Conservation (phyloP, 2,797 vertebrate genomes). For the Sebastes matsubarae region DNA sequence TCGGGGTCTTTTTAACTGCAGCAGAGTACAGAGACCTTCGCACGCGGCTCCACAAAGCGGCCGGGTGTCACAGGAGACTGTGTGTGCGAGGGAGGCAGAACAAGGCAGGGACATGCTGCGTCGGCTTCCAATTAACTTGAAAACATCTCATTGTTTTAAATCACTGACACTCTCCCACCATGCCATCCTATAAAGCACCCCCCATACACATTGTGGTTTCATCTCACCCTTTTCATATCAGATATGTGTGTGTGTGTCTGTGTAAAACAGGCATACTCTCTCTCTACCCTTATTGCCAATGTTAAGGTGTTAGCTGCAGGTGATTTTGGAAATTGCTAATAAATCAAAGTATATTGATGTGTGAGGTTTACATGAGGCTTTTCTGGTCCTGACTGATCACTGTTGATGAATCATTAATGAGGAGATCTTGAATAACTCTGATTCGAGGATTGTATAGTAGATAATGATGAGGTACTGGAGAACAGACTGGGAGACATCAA, state of each 20-base stretch:
- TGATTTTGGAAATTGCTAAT: not conserved
- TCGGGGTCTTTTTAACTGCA: slow-evolving; percentile 52
- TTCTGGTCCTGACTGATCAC: not conserved
- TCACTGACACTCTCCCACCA: slow-evolving; percentile 30
- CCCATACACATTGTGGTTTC: slow-evolving; percentile 9
- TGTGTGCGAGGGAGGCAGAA: slow-evolving; percentile 27
- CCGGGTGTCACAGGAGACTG: slow-evolving; percentile 30
- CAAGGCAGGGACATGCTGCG: slow-evolving; percentile 49
- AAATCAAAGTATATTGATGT: not conserved
- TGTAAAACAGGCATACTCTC: too few species aligned
- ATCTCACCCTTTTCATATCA: slow-evolving; percentile 18
- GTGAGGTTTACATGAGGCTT: not conserved
- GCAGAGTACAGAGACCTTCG: slow-evolving; percentile 44
- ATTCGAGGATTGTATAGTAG: not conserved
- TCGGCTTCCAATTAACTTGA: slow-evolving; percentile 57
- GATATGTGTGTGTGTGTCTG: not conserved
- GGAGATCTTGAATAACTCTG: not conserved
- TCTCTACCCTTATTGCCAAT: not conserved
- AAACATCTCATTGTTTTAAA: slow-evolving; percentile 48
- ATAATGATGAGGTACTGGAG: not conserved
- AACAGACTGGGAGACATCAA: not conserved
- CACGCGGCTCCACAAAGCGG: slow-evolving; percentile 33
- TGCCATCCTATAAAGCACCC: not conserved
- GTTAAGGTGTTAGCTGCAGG: not conserved
- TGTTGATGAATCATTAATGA: not conserved